phyloP scores from a whole-genome alignment of 2,113 vertebrate species.

The Speoplatyrhinus poulsoni region DNA sequence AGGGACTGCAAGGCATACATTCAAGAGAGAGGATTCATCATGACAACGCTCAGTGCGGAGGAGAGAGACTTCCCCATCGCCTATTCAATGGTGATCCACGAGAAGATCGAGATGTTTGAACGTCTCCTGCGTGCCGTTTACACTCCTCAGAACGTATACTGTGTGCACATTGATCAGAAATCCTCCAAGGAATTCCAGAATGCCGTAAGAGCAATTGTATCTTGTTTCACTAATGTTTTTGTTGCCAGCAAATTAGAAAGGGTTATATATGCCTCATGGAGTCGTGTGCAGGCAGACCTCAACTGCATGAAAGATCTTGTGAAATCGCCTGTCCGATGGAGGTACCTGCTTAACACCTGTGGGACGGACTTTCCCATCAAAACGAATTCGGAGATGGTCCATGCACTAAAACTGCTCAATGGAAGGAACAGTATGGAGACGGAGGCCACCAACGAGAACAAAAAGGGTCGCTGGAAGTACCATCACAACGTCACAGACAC shows the following conservation, averaged over 20 bases:
- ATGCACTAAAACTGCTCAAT: slow-evolving; percentile 73
- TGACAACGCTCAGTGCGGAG: slow-evolving; percentile 78
- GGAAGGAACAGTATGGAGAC: slow-evolving; percentile 89
- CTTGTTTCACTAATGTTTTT: slow-evolving; percentile 91
- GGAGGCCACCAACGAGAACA: slow-evolving; percentile 62
- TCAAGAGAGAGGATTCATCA: slow-evolving; percentile 73
- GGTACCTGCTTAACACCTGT: slow-evolving; percentile 89
- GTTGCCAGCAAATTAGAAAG: slow-evolving; percentile 79
- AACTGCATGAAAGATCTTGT: slow-evolving; percentile 91
- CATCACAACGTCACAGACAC: slow-evolving; percentile 58
- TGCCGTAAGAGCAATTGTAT: slow-evolving; percentile 78
- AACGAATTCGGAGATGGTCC: slow-evolving; percentile 87
- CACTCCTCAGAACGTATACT: slow-evolving; percentile 90
- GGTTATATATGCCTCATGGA: slow-evolving; percentile 89
- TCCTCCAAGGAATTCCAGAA: slow-evolving; percentile 68
- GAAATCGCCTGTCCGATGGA: slow-evolving; percentile 77
- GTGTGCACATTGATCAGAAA: slow-evolving; percentile 85
- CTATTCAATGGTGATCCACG: slow-evolving; percentile 90
- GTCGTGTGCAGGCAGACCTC: slow-evolving; percentile 88
- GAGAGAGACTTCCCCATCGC: slow-evolving; percentile 84
- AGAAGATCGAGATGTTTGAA: slow-evolving; percentile 93
- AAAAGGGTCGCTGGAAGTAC: slow-evolving; percentile 80
- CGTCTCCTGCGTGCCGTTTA: slow-evolving; percentile 85
- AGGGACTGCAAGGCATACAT: slow-evolving; percentile 78
- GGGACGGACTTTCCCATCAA: slow-evolving; percentile 93